A percentile compares a stretch with the other conserved stretches of the same genome.
phyloP scores from a whole-genome alignment of 2,888 invertebrate species.

The Cosmia trapezina region DNA sequence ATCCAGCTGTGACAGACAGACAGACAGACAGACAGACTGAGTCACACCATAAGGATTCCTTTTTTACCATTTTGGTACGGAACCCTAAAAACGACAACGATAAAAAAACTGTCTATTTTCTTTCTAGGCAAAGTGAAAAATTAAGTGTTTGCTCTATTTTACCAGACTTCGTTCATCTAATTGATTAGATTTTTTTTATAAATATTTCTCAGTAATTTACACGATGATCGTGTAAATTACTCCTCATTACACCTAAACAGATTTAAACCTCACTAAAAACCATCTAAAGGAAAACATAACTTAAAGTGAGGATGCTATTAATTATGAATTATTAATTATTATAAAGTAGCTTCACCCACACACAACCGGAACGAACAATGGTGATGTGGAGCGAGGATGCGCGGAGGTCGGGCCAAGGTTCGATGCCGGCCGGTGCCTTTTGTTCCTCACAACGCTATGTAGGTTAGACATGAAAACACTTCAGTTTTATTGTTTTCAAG shows the following conservation, averaged over 20 bases:
- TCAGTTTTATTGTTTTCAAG: slow-evolving; percentile 54
- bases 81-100: too few relatives aligned
- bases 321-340: slow-evolving; percentile 59
- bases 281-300: slow-evolving; percentile 18
- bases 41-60: too few relatives aligned
- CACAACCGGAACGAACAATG: slow-evolving; percentile 72
- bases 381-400: slow-evolving; percentile 88
- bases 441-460: slow-evolving; percentile 75
- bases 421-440: slow-evolving; percentile 79
- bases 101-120: too few relatives aligned
- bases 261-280: slow-evolving; percentile 5
- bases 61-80: too few relatives aligned
- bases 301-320: slow-evolving; percentile 53
- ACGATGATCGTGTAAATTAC: neutral
- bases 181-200: too few relatives aligned
- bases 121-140: too few relatives aligned
- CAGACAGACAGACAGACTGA: too few relatives aligned
- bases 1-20: too few relatives aligned
- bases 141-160: too few relatives aligned
- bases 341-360: slow-evolving; percentile 53
- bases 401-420: slow-evolving; percentile 88
- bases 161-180: too few relatives aligned
- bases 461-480: slow-evolving; percentile 66
- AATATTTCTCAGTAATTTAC: neutral
- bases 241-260: neutral